Base-by-base conservation (phyloP, 2,797 vertebrate genomes). In the Balearica regulorum region DNA sequence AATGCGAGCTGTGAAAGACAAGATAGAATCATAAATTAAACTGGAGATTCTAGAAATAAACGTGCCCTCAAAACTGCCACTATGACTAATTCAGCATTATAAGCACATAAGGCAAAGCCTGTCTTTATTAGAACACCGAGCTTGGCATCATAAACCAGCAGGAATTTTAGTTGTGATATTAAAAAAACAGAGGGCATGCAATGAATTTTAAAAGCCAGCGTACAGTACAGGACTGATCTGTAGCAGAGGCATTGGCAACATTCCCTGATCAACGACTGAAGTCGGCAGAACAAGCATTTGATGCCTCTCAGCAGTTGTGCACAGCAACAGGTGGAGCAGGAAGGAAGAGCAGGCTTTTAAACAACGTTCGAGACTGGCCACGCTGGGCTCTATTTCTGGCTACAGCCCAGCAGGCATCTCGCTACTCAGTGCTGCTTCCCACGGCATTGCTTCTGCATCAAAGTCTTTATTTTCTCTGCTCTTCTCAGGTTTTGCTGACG, bases 21-120 rank as follows among this genome's bases (percentile, higher is more conserved):
- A 95, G 94, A 97, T 70, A 94, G 76, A 95, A 95, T 93, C 80
- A 94, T 97, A 94, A 94, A 96, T 97, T 97, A 87, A 96, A 86
- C 26, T 81, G 68, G 89, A 84, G 61, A 53, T 66, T 95, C 82
- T 93, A 76, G 79, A 96, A 96, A 96, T 93, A 91, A 93, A 94
- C 94, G 41, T 94, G 53, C 87, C 93, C 91, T 94, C 94, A 90
- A 93, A 90, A 60, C 83, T 93, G 92, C 54, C 93, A 87, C 78
- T 81, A 54, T 96, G 92, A 97, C 79, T 97, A 97, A 97, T 96
- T 94, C 89, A 78, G 82, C 41, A 85, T 91, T 89, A 61, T 81
- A 90, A 94, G 70, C 82, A 64, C 82, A 80, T 73, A 96, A 90
- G 1, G 0, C 58, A 89, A 96, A 89, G 55, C 21, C 91, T 82